phyloP scores from a whole-genome alignment of 2,113 vertebrate species.

The Tamias sibiricus region DNA sequence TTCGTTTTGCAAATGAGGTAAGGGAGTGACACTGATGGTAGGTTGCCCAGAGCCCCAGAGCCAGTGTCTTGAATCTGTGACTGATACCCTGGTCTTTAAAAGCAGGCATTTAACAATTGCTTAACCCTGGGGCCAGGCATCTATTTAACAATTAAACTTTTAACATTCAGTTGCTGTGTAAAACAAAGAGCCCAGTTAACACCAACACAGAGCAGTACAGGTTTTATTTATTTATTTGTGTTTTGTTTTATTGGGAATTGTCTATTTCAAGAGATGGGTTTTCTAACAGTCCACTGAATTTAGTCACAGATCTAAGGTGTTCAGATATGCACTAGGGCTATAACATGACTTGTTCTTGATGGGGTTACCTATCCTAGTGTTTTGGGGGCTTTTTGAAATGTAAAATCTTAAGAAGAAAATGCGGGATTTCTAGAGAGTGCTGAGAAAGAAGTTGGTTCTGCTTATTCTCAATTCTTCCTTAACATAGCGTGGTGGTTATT shows the following conservation, averaged over 20 bases:
- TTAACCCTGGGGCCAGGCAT: not conserved
- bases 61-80: not conserved
- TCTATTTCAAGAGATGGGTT: not conserved
- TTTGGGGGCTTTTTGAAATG: not conserved
- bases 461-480: not conserved
- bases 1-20: not conserved
- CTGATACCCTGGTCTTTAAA: not conserved
- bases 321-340: not conserved
- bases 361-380: not conserved
- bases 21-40: not conserved
- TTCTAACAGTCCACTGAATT: not conserved
- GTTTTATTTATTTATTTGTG: not conserved
- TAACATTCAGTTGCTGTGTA: not conserved
- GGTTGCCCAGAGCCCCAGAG: not conserved
- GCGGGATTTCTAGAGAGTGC: not conserved
- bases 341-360: not conserved
- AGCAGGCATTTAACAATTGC: not conserved
- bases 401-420: not conserved
- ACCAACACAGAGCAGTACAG: not conserved
- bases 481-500: not conserved
- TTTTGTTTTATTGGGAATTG: not conserved
- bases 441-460: not conserved
- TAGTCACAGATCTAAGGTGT: not conserved
- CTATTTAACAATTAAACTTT: not conserved
- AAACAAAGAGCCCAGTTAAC: not conserved